Conservation (phyloP, 2,797 vertebrate genomes). For the Triplophysa bombifrons region DNA sequence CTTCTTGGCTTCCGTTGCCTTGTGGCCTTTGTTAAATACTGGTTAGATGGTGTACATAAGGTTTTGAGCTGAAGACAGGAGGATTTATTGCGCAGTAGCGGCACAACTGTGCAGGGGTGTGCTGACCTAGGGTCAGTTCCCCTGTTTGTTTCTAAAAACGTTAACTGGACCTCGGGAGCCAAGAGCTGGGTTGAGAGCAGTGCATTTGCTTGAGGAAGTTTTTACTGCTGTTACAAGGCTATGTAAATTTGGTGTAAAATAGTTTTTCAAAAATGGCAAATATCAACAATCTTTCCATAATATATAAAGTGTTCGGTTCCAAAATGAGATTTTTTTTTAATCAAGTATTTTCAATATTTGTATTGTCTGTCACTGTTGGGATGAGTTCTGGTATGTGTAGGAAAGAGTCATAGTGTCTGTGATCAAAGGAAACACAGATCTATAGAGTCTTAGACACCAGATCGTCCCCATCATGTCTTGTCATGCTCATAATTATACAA, state of each 20-base stretch:
- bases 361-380: background rate
- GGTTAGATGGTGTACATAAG: background rate
- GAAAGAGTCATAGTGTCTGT: conserved; percentile 14
- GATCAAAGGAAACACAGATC: conserved; percentile 52
- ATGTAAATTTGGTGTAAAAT: background rate
- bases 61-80: conserved; percentile 9
- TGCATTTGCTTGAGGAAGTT: background rate
- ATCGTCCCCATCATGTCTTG: conserved; percentile 48
- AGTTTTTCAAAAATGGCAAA: background rate
- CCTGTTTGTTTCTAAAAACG: background rate
- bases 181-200: background rate
- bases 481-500: conserved; percentile 55
- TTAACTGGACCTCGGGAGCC: background rate
- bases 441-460: conserved; percentile 29
- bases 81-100: conserved; percentile 6
- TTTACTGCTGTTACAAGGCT: too few relatives aligned
- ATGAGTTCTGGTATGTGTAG: conserved; percentile 23
- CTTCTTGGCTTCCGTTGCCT: background rate
- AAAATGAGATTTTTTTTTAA: too few relatives aligned
- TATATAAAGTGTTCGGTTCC: too few relatives aligned
- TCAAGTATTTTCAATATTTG: too few relatives aligned
- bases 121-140: conserved; percentile 2
- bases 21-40: conserved; percentile 15
- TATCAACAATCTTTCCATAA: too few relatives aligned
- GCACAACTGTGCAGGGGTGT: background rate